Conservation (phyloP, 2,797 vertebrate species). For the Myiotriccus ornatus region DNA sequence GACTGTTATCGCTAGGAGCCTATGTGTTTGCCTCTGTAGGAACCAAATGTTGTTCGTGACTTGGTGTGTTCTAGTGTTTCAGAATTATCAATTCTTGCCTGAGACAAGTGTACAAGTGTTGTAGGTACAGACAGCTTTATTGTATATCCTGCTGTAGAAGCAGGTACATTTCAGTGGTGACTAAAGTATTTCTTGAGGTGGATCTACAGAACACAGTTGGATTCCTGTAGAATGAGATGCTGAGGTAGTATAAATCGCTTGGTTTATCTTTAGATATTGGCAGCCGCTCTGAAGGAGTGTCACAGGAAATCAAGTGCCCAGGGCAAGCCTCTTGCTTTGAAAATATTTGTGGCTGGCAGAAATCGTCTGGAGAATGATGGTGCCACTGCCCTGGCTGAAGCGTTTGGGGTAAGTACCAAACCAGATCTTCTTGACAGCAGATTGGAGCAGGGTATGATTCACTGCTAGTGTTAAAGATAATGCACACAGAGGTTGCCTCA, state of each 20-base stretch:
- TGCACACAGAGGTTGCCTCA: background rate
- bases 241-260: background rate
- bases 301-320: conserved; percentile 82
- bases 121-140: background rate
- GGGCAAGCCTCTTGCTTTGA: conserved; percentile 85
- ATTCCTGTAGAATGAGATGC: background rate
- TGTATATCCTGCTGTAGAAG: background rate
- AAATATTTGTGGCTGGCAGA: conserved; percentile 92
- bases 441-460: background rate
- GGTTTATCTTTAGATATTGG: conserved; percentile 84
- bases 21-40: background rate
- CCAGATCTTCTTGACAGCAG: background rate
- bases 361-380: conserved; percentile 97
- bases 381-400: conserved; percentile 91
- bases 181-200: background rate
- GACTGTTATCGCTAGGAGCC: background rate
- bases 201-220: background rate
- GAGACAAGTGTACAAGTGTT: background rate
- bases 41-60: background rate
- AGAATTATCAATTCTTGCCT: background rate
- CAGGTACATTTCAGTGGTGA: background rate
- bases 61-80: background rate
- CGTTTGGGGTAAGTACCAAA: conserved; percentile 86
- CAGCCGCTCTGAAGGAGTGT: conserved; percentile 86
- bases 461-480: background rate